Evolutionary conservation across 2,113 vertebrate species (phyloP), one percentile per base, ranked within the genome.

Genomic region (Falco punctatus): DNA sequence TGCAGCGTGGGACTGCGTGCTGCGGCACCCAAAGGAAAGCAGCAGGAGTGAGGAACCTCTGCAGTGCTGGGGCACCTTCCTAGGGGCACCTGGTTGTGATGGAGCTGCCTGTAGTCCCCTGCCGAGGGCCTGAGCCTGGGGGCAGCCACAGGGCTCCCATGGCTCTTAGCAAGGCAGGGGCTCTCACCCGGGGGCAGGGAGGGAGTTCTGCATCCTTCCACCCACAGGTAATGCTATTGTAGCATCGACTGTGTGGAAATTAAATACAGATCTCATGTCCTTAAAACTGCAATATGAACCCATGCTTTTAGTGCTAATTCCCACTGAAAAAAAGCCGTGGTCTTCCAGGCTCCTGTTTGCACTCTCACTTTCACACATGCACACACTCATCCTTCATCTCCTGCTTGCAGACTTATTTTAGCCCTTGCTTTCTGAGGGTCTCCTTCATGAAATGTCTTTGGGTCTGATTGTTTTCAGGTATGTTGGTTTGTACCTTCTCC

Each of bases 81-180:
- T 4, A 7, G 33, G 27, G 20, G 4, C 14, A 42, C 0, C 2
- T 33, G 55, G 35, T 46, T 55, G 6, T 0, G 1, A 13, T 35
- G 73, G 67, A 73, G 65, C 54, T 48, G 64, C 54, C 35, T 0
- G 3, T 26, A 22, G 5, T 8, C 30, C 21, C 15, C 30, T 6
- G 8, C 12, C 23, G 0, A 1, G 20, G 17, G 10, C 21, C 21
- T 22, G 38, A 66, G 21, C 26, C 5, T 27, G 21, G 13, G 65
- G 40, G 10, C 11, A 38, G 13, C 59, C 30, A 21, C 26, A 0
- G 0, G 22, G 15, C 28, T 71, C 51, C 40, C 0, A 0, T 14
- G 38, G 44, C 15, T 86, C 65, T 79, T 70, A 26, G 30, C 11
- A 64, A 64, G 49, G 32, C 52, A 48, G 48, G 10, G 27, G 17